These are phyloP conservation scores for Apeira syringaria DNA, from an alignment of 2,888 invertebrate species.

Conservation along the genomic window DNA sequence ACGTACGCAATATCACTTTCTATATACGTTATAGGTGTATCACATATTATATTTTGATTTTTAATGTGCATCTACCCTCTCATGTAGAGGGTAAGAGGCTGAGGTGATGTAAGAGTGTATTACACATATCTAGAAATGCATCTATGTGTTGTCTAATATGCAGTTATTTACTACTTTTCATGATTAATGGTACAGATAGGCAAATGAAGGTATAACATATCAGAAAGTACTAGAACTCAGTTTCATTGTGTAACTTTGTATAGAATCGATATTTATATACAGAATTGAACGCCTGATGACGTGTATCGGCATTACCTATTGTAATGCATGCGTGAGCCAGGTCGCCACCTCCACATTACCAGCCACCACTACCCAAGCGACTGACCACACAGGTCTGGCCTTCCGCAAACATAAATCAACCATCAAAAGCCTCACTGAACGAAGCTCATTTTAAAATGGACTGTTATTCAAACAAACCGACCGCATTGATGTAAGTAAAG, in stretches of 20 bases:
- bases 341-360: constrained; percentile 60
- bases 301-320: constrained; percentile 69
- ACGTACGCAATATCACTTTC: no score
- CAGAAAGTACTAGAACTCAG: neutral
- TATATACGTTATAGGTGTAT: no score
- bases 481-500: constrained; percentile 43
- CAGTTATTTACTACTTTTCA: no score
- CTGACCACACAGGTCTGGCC: constrained; percentile 47
- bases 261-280: constrained; percentile 49
- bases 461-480: constrained; percentile 38
- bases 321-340: constrained; percentile 71
- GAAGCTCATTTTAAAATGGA: constrained; percentile 46
- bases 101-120: no score
- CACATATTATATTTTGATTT: no score
- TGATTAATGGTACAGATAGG: no score
- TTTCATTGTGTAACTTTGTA: constrained; percentile 28
- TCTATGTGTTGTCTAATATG: no score
- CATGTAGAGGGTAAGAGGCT: no score
- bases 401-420: constrained; percentile 36
- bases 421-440: constrained; percentile 24
- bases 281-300: constrained; percentile 48
- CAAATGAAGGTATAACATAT: no score
- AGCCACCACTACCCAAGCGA: constrained; percentile 29
- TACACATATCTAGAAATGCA: no score
- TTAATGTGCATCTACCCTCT: no score